Evolutionary conservation across 1,140 invertebrate genomes (phyloP).

Genomic region (Solen grandis): DNA sequence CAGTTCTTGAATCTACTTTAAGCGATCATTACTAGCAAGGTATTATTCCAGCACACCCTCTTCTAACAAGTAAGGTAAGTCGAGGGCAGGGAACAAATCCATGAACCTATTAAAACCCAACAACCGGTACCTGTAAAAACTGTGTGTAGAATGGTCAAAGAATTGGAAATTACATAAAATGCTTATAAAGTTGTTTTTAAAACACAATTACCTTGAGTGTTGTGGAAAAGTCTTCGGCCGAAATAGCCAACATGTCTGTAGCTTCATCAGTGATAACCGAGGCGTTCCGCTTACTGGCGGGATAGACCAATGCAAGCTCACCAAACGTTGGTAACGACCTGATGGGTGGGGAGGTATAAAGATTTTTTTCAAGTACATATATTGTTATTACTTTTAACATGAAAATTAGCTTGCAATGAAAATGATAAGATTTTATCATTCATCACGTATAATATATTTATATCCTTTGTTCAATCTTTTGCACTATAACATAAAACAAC

Average conservation of each 20-base stretch:
- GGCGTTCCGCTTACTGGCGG: constrained; percentile 33
- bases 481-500: background rate
- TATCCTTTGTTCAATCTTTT: background rate
- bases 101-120: no score
- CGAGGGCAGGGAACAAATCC: no score
- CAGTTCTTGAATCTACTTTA: no score
- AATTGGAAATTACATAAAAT: no score
- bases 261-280: constrained; percentile 37
- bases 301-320: constrained; percentile 42
- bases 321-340: constrained; percentile 46
- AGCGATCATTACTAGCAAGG: no score
- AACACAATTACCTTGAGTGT: no score
- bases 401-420: background rate
- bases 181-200: no score
- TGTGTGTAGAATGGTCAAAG: no score
- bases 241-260: constrained; percentile 43
- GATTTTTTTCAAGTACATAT: background rate
- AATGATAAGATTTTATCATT: background rate
- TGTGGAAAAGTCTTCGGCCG: constrained; percentile 23
- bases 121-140: no score
- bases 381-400: background rate
- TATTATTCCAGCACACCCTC: no score
- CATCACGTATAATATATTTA: background rate
- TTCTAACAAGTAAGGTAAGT: no score
- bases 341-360: background rate